Evolutionary conservation across 2,113 vertebrate species (phyloP).

Genomic region (Leptobrachium leishanense): DNA sequence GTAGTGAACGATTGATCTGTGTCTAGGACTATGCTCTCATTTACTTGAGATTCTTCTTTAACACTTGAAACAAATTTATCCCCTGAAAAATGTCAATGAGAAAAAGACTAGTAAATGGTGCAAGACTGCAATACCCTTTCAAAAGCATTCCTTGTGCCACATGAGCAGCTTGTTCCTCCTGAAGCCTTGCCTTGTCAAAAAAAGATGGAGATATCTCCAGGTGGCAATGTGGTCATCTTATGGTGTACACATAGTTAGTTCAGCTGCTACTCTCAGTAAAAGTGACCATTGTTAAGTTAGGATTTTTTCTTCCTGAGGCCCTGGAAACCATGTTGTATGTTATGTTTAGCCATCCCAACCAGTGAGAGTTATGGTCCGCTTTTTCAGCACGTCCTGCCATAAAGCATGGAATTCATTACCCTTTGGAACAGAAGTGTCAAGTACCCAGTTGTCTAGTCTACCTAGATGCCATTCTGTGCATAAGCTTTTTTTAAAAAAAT

Average conservation of each 20-base stretch:
- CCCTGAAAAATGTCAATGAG: background rate
- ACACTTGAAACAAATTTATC: background rate
- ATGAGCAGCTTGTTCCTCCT: background rate
- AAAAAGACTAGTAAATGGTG: background rate
- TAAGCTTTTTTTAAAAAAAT: too few relatives aligned
- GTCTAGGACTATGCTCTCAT: too few relatives aligned
- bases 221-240: background rate
- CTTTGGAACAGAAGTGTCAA: background rate
- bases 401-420: slow-evolving; percentile 15
- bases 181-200: background rate
- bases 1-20: too few relatives aligned
- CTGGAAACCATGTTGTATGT: slow-evolving; percentile 23
- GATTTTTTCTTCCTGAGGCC: background rate
- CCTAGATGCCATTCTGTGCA: too few relatives aligned
- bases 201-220: slow-evolving; percentile 4
- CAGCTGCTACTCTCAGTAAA: slow-evolving; percentile 33
- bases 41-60: background rate
- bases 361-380: slow-evolving; percentile 10
- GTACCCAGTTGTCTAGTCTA: too few relatives aligned
- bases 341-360: slow-evolving; percentile 6
- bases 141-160: background rate
- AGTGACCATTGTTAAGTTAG: slow-evolving; percentile 16
- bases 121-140: background rate
- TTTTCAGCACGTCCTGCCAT: slow-evolving; percentile 21
- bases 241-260: slow-evolving; percentile 22